These are phyloP conservation scores for Chaitophorus viminalis DNA, from an alignment of 2,888 invertebrate species.

Conservation along the genomic window DNA sequence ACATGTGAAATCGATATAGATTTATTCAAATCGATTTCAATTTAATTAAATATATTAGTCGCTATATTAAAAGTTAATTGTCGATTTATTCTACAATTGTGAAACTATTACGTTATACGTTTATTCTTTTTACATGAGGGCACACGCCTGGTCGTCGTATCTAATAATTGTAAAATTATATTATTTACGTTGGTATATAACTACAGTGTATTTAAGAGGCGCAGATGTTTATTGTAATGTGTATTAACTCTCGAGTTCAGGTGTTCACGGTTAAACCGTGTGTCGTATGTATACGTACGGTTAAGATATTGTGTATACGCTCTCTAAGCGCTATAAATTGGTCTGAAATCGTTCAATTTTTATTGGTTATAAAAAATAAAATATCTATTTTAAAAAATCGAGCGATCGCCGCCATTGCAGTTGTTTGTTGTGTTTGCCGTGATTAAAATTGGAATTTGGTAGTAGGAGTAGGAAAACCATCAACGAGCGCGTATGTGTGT, in stretches of 20 bases:
- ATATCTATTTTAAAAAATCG: neutral
- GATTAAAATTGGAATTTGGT: neutral
- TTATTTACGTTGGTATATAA: neutral
- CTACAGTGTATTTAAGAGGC: neutral
- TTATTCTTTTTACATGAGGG: neutral
- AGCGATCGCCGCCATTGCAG: neutral
- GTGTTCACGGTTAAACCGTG: slow-evolving; percentile 4
- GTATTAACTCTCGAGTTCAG: neutral
- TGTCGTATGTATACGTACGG: neutral
- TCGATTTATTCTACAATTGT: neutral
- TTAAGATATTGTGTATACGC: neutral
- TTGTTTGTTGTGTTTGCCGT: neutral
- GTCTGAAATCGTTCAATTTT: neutral
- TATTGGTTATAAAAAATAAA: neutral
- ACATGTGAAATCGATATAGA: neutral
- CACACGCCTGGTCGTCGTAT: neutral
- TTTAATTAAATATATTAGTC: neutral
- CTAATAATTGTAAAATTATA: neutral
- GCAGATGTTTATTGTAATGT: slow-evolving; percentile 30
- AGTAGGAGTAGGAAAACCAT: neutral
- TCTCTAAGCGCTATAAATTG: neutral
- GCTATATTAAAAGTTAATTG: neutral
- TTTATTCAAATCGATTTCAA: neutral
- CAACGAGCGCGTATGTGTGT: neutral
- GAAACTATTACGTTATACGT: neutral